Percentiles rank a stretch among this genome's conserved stretches.
phyloP scores from a whole-genome alignment of 2,888 invertebrate species.

The Hoplodrina blanda region DNA sequence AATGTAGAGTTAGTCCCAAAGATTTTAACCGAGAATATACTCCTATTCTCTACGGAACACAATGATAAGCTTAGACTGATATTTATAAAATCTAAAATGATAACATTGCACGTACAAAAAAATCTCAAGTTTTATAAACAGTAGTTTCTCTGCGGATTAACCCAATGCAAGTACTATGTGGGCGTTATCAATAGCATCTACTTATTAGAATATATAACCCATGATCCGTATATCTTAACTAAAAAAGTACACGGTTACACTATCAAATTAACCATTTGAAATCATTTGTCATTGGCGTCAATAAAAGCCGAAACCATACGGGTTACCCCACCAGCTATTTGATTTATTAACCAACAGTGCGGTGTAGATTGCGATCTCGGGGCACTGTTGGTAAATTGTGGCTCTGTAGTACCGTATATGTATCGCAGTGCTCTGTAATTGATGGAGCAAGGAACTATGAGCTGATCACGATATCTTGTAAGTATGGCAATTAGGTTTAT shows the following conservation, averaged over 20 bases:
- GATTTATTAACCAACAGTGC: conserved; percentile 73
- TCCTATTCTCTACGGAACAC: not conserved
- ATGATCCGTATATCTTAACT: conserved; percentile 46
- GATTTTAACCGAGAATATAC: conserved; percentile 19
- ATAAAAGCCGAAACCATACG: conserved; percentile 65
- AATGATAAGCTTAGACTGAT: not conserved
- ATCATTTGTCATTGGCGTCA: conserved; percentile 73
- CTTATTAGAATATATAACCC: conserved; percentile 32
- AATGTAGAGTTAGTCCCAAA: conserved; percentile 20
- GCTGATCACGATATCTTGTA: conserved; percentile 41
- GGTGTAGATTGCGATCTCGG: conserved; percentile 66
- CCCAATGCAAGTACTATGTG: conserved; percentile 3
- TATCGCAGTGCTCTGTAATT: conserved; percentile 39
- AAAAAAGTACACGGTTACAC: conserved; percentile 51
- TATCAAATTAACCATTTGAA: conserved; percentile 64
- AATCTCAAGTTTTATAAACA: not conserved
- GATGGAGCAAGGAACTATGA: conserved; percentile 36
- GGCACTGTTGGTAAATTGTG: conserved; percentile 65
- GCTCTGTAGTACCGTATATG: conserved; percentile 48
- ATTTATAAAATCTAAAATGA: not conserved
- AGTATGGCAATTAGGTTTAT: conserved; percentile 22
- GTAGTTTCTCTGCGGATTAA: conserved; percentile 3
- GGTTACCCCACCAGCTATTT: conserved; percentile 72
- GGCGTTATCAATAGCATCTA: conserved; percentile 36
- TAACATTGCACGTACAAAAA: not conserved